Evolutionary conservation across 2,113 vertebrate species (phyloP).

Genomic region (Epinephelus fuscoguttatus): DNA sequence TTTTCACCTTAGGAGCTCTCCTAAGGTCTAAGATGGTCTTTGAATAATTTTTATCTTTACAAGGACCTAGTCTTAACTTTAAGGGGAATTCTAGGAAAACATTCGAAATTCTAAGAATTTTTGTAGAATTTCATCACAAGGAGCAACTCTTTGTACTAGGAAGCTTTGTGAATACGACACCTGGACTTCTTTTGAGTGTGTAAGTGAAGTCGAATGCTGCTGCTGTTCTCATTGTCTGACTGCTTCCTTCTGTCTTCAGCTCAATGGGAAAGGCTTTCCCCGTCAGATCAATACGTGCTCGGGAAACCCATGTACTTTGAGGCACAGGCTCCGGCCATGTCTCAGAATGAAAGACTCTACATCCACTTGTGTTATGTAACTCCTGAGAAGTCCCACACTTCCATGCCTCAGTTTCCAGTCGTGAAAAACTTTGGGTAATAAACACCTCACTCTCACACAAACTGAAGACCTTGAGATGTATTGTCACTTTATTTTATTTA

Average conservation of each 20-base stretch:
- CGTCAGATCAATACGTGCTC: slow-evolving; percentile 50
- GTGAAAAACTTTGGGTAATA: slow-evolving; percentile 82
- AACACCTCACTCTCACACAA: neutral
- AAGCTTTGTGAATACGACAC: no score
- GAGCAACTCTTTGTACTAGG: no score
- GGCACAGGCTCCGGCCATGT: slow-evolving; percentile 50
- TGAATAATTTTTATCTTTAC: no score
- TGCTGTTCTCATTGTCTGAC: neutral
- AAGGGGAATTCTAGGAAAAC: no score
- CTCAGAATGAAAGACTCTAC: slow-evolving; percentile 70
- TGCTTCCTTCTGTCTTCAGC: slow-evolving; percentile 54
- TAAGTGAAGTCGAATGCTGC: neutral
- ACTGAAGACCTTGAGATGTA: neutral
- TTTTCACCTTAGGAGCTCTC: no score
- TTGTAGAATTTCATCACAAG: no score
- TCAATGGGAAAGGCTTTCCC: slow-evolving; percentile 72
- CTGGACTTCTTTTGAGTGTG: neutral
- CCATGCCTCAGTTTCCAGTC: slow-evolving; percentile 66
- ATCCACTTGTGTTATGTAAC: slow-evolving; percentile 77
- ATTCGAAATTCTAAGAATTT: no score
- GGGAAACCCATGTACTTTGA: slow-evolving; percentile 81
- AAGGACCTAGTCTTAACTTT: no score
- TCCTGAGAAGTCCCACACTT: slow-evolving; percentile 50
- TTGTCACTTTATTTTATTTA: neutral
- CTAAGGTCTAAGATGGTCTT: no score